Evolutionary conservation across 2,888 invertebrate genomes (phyloP), one percentile per base, ranked within the genome.

Genomic region (Cephus sareptanus): DNA sequence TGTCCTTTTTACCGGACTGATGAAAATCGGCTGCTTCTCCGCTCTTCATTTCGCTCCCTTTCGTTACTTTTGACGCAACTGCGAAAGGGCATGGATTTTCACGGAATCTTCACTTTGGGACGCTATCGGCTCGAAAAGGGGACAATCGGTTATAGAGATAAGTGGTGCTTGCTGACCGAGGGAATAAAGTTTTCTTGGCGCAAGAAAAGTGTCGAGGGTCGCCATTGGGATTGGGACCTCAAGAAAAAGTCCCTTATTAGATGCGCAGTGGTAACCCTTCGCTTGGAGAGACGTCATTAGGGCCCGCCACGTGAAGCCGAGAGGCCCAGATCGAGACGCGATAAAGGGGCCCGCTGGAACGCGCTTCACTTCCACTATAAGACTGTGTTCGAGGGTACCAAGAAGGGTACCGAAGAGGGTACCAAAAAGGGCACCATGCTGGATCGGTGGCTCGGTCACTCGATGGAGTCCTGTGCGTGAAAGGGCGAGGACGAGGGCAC

Each of bases 221-320:
- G 70, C 4, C 70, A 90, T 89, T 90, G 90, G 89, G 90, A 90
- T 90, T 90, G 88, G 88, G 88, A 90, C 88, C 89, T 85, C 4
- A 40, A 15, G 86, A 87, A 87, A 86, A 87, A 85, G 80, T 84
- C 84, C 87, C 89, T 89, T 86, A 89, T 88, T 89, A 89, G 87
- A 89, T 85, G 86, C 87, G 85, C 81, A 85, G 87, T 84, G 84
- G 84, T 86, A 84, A 86, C 86, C 83, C 85, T 87, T 86, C 86
- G 85, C 87, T 82, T 86, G 83, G 84, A 81, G 85, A 87, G 90
- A 90, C 90, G 89, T 90, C 90, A 90, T 91, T 91, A 91, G 89
- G 85, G 89, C 89, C 89, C 89, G 87, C 88, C 89, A 89, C 88
- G 89, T 89, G 89, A 90, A 90, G 89, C 86, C 86, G 83, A 85